Evolutionary conservation across 1,140 invertebrate species (phyloP), one percentile per base, ranked within the genome.

Genomic region (Phocides pigmalion): DNA sequence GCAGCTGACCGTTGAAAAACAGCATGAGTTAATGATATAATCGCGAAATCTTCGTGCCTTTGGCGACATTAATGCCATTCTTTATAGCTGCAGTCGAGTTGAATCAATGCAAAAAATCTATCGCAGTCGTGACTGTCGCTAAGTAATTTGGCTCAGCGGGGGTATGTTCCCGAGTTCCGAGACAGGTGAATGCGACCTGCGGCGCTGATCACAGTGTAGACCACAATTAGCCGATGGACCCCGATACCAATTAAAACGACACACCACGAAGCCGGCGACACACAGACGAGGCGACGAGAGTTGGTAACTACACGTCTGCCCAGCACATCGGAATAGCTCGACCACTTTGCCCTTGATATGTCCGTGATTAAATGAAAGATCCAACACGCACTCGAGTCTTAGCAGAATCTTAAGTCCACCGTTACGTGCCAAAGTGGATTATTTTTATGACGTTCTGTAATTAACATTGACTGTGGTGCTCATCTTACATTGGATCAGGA

Each of bases 141-240:
- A 51, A 70, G 72, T 72, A 79, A 81, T 83, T 80, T 74, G 75
- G 73, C 68, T 63, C 67, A 50, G 54, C 22, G 66, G 69, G 41
- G 65, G 67, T 59, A 64, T 72, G 68, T 76, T 62, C 20, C 28
- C 20, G 22, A 12, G 28, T 32, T 4, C 28, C 22, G 32, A 63
- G 81, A 86, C 83, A 81, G 78, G 81, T 84, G 81, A 81, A 80
- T 81, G 68, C 72, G 73, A 70, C 47, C 51, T 62, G 65, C 53
- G 69, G 76, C 70, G 74, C 65, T 81, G 64, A 68, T 76, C 65
- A 53, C 39, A 32, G 46, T 58, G 50, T 64, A 67, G 50, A 47
- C 63, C 50, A 80, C 76, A 80, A 80, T 81, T 82, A 82, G 75
- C 66, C 66, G 54, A 66, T 68, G 68, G 68, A 66, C 68, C 64